Evolutionary conservation across 2,888 invertebrate genomes (phyloP), one percentile per base, ranked within the genome.

Genomic region (Schrankia costaestrigalis): DNA sequence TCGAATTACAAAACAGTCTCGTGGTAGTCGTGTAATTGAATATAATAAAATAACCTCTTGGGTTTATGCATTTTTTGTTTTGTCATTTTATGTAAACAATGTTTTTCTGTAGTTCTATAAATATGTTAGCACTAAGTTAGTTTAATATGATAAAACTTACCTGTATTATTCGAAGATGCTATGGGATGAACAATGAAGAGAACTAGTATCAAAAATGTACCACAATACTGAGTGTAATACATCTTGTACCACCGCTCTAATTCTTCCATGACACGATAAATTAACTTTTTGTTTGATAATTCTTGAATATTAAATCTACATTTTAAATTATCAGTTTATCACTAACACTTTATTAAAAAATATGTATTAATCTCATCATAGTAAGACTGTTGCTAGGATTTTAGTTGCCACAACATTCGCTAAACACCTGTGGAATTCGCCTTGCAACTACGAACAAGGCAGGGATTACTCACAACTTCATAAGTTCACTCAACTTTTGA

Each of bases 401-500:
- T 76, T 58, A 63, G 52, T 54, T 59, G 63, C 62, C 87, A 89
- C 87, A 89, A 88, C 88, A 86, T 71, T 68, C 59, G 58, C 33
- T 56, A 61, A 44, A 71, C 81, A 85, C 84, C 81, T 82, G 84
- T 84, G 74, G 80, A 77, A 82, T 77, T 77, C 57, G 61, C 63
- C 63, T 70, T 63, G 63, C 66, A 74, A 65, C 65, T 67, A 69
- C 41, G 56, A 59, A 60, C 64, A 70, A 69, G 58, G 63, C 62
- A 65, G 48, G 41, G 46, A 63, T 65, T 59, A 66, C 60, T 56
- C 56, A 49, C 56, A 56, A 60, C 62, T 64, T 62, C 55, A 61
- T 59, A 79, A 81, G 85, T 85, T 85, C 83, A 86, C 80, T 85
- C 77, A 84, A 84, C 84, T 85, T 80, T 75, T n/a, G n/a, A n/a